phyloP scores from a whole-genome alignment of 2,113 vertebrate genomes.

The Tetraodon nigroviridis region DNA sequence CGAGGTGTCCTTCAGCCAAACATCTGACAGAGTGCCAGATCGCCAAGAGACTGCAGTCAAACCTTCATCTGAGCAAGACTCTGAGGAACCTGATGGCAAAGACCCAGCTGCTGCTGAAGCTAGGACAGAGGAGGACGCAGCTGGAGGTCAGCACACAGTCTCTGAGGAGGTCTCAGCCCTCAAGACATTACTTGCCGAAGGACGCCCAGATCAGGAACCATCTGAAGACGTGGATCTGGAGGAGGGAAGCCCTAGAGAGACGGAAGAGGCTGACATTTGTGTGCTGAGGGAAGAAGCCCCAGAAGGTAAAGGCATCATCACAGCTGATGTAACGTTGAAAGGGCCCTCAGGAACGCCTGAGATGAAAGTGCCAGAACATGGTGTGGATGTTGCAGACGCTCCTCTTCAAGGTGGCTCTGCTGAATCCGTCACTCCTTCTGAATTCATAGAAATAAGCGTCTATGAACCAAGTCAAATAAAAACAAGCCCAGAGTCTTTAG shows the following conservation, averaged over 20 bases:
- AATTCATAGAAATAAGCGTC: slow-evolving; percentile 19
- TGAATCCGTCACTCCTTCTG: slow-evolving; percentile 9
- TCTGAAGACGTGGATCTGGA: no score
- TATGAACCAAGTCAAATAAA: slow-evolving; percentile 14
- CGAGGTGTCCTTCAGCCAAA: neutral
- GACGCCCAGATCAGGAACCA: no score
- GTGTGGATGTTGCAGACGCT: neutral
- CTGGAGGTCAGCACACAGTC: no score
- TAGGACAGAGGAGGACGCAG: neutral
- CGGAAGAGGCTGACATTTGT: no score
- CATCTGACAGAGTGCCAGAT: slow-evolving; percentile 1
- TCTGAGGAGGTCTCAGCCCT: no score
- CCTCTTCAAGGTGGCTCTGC: slow-evolving; percentile 3
- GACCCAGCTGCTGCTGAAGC: neutral
- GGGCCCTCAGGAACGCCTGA: neutral
- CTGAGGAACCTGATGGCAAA: neutral
- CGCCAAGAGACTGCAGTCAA: neutral
- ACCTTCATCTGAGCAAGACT: neutral
- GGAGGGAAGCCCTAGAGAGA: no score
- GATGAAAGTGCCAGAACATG: neutral
- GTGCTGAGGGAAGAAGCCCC: no score
- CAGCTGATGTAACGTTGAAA: neutral
- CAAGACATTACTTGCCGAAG: no score
- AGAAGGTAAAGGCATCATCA: neutral
- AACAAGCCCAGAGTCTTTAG: neutral